Percentiles rank a stretch among this genome's conserved stretches.
Conservation (phyloP, 2,797 vertebrate species). For the Poecilia picta region DNA sequence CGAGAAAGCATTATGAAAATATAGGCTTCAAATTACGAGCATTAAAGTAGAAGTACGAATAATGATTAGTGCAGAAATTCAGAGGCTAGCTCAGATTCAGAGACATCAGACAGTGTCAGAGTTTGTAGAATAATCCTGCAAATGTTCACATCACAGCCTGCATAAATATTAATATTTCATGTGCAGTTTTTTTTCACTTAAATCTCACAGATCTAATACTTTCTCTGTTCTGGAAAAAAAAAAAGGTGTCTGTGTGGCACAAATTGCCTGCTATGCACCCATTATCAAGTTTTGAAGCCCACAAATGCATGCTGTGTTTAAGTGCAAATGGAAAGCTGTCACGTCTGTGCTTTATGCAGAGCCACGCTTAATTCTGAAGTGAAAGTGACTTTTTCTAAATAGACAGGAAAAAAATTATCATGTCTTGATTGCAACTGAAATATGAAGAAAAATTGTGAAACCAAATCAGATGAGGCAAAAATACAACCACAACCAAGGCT, state of each 20-base stretch:
- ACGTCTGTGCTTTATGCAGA: not conserved
- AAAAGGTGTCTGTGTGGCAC: not conserved
- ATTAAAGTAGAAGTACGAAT: not conserved
- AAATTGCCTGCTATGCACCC: conserved; percentile 6
- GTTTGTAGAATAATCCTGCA: not conserved
- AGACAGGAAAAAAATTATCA: not conserved
- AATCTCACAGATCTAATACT: conserved; percentile 1
- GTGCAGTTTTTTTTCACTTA: not conserved
- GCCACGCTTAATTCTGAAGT: conserved; percentile 3
- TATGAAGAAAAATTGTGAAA: not conserved
- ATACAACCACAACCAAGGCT: not conserved
- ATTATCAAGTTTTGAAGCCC: conserved; percentile 10
- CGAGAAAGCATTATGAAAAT: not conserved
- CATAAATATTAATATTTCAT: not conserved
- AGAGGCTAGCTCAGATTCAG: not conserved
- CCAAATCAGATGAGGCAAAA: not conserved
- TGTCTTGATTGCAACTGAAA: not conserved
- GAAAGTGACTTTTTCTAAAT: not conserved
- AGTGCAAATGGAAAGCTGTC: conserved; percentile 19
- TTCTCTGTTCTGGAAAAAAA: not conserved
- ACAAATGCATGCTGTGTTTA: conserved; percentile 8
- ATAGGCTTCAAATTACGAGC: not conserved
- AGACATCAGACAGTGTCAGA: not conserved
- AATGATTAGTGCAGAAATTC: conserved; percentile 1
- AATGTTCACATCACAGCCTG: not conserved